Conservation (phyloP, 2,113 vertebrate species). For the Boulengeromyrus knoepffleri region DNA sequence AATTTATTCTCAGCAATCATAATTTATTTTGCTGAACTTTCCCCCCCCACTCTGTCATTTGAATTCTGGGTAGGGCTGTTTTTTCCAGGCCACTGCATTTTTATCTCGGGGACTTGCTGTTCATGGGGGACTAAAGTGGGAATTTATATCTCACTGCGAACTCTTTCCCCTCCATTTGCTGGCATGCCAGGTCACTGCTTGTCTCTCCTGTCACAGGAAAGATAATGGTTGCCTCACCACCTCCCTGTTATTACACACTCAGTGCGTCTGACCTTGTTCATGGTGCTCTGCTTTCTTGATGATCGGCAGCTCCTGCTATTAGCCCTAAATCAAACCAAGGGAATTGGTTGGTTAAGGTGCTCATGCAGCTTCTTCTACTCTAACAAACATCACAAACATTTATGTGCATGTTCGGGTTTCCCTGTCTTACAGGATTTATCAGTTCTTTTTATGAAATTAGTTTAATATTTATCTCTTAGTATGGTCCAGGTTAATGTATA, state of each 20-base stretch:
- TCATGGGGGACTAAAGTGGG: constrained; percentile 67
- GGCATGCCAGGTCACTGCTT: constrained; percentile 83
- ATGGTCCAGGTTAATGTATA: neutral
- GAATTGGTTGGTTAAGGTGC: constrained; percentile 2
- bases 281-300: constrained; percentile 57
- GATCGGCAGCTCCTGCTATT: constrained; percentile 28
- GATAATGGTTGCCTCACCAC: constrained; percentile 75
- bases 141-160: constrained; percentile 83
- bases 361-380: neutral
- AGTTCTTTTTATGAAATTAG: neutral
- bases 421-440: neutral
- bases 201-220: constrained; percentile 67
- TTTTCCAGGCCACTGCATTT: constrained; percentile 76
- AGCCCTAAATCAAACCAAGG: constrained; percentile 12
- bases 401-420: neutral
- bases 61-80: constrained; percentile 72
- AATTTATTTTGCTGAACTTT: constrained; percentile 84
- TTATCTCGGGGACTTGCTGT: constrained; percentile 75
- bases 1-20: constrained; percentile 81
- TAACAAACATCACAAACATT: neutral
- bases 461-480: neutral
- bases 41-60: constrained; percentile 73
- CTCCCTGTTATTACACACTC: constrained; percentile 85
- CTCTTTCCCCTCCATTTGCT: constrained; percentile 97
- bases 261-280: constrained; percentile 81